Conservation (phyloP, 2,113 vertebrate genomes). For the Pluvianellus socialis region DNA sequence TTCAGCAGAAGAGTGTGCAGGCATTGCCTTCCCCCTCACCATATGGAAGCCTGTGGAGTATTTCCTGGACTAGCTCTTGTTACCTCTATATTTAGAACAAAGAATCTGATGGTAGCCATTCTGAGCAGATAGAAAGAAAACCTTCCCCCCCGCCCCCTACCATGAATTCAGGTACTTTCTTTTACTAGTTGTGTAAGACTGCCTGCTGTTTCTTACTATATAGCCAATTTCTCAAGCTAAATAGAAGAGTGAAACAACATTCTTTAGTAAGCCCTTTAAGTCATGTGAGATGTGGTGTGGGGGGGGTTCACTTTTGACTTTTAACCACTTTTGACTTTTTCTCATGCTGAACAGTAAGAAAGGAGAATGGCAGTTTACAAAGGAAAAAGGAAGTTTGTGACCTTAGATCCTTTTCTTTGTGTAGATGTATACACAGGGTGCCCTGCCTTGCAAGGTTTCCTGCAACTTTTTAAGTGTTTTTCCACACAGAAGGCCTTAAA, state of each 20-base stretch:
- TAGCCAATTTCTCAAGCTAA: neutral
- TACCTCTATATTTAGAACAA: slow-evolving; percentile 22
- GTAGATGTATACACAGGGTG: neutral
- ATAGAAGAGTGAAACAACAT: neutral
- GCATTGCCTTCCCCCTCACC: slow-evolving; percentile 48
- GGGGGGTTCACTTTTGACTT: neutral
- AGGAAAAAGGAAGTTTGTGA: neutral
- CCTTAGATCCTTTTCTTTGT: neutral
- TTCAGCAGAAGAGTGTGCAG: neutral
- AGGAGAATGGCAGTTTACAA: neutral
- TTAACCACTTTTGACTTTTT: neutral
- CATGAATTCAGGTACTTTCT: neutral
- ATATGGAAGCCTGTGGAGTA: slow-evolving; percentile 28
- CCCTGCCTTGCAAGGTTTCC: neutral
- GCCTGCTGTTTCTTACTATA: neutral
- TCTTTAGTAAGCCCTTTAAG: neutral
- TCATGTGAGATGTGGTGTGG: neutral
- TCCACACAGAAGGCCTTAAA: neutral
- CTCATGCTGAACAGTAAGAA: neutral
- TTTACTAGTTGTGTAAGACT: neutral
- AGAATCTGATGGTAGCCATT: slow-evolving; percentile 7
- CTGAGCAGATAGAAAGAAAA: neutral
- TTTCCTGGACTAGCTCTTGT: slow-evolving; percentile 31
- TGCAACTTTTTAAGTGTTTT: neutral
- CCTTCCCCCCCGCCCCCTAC: neutral